Evolutionary conservation across 2,888 invertebrate species (phyloP), one percentile per base, ranked within the genome.

Genomic region (Abscondita cerata): DNA sequence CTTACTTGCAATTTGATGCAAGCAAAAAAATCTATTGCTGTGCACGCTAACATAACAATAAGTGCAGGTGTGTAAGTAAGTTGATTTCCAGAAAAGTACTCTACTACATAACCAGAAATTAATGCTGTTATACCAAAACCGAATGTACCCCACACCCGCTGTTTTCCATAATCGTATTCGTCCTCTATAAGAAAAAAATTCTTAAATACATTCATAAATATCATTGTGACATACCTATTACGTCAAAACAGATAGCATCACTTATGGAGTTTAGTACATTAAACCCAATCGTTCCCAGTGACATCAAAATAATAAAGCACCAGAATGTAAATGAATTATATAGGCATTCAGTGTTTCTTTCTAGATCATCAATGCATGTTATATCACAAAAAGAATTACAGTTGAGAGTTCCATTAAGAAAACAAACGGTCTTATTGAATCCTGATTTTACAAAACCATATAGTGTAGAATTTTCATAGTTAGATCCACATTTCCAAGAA

Each of bases 221-320:
- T 31, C 9, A 19, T 8, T 13, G 16, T 9, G 3, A 77, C 82
- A 81, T 77, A 87, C 92, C 93, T 36, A 96, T 83, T 18, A 93
- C 87, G 78, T 95, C 93, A 74, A 95, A 95, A 77, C 95, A 94
- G 25, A 96, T 89, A 0, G 95, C 94, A 79, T 96, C 96, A 36
- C 92, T 91, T 36, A 96, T 89, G 47, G 91, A 93, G 73, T 95
- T 92, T 31, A 89, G 87, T 0, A 96, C 94, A 76, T 93, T 93
- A 74, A 90, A 93, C 1, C 90, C 89, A 59, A 93, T 89, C 1
- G 88, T 90, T 20, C 92, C 92, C 1, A 90, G 66, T 41, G 89
- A 88, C 83, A 91, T 87, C 16, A 92, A 77, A 0, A 88, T 67
- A 0, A 92, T 87, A 69, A 91, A 93, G 1, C 84, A 81, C 92